A percentile compares a stretch with the other conserved stretches of the same genome.
These are phyloP conservation scores for Pristionchus exspectatus DNA, from an alignment of 2,888 invertebrate genomes.

Conservation along the genomic window DNA sequence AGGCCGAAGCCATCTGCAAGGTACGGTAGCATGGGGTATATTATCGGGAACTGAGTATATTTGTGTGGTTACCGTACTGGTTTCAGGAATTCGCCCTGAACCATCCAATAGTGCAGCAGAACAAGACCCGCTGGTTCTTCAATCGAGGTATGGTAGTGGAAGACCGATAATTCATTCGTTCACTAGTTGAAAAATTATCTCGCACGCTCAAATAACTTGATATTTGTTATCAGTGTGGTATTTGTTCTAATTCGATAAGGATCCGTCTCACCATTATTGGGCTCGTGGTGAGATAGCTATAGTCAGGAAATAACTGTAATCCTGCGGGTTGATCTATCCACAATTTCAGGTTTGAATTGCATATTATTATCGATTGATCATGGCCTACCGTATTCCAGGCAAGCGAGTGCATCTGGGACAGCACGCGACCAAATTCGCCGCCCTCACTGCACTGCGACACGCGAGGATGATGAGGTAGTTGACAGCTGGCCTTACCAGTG, in stretches of 20 bases:
- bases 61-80: neutral
- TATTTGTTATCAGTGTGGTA: no score
- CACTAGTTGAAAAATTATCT: no score
- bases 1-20: constrained; percentile 51
- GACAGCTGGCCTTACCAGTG: no score
- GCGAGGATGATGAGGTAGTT: constrained; percentile 29
- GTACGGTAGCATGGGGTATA: neutral
- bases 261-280: no score
- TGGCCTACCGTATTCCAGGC: constrained; percentile 20
- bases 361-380: neutral
- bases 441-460: neutral
- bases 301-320: neutral
- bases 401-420: constrained; percentile 20
- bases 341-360: neutral
- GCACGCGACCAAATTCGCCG: constrained; percentile 11
- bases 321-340: neutral
- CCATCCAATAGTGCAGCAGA: constrained; percentile 25
- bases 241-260: no score
- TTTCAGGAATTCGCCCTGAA: constrained; percentile 50
- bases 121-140: constrained; percentile 41
- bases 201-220: no score
- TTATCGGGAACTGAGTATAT: neutral
- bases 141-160: constrained; percentile 32
- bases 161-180: neutral
- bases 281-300: neutral